Conservation (phyloP, 2,888 invertebrate species). For the Laspeyria flexula region DNA sequence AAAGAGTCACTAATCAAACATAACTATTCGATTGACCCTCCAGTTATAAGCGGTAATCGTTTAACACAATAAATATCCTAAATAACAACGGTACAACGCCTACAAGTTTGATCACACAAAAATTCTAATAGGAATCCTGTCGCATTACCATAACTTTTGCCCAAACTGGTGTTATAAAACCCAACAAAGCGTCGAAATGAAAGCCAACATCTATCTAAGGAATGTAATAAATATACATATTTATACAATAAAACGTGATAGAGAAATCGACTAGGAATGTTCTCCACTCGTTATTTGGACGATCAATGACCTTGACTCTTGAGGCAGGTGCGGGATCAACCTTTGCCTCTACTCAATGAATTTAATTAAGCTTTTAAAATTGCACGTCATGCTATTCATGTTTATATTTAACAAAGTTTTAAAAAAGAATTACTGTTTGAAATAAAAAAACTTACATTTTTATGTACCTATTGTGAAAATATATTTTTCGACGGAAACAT, state of each 20-base stretch:
- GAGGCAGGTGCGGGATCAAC: conserved; percentile 40
- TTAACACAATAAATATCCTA: conserved; percentile 16
- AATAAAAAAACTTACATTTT: too few species aligned
- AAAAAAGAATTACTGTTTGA: too few species aligned
- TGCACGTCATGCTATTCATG: too few species aligned
- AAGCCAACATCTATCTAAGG: conserved; percentile 51
- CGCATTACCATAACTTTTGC: conserved; percentile 45
- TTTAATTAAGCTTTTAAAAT: conserved; percentile 39
- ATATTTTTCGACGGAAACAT: too few species aligned
- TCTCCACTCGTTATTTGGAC: conserved; percentile 44
- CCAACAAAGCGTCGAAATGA: conserved; percentile 43
- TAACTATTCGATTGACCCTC: background rate
- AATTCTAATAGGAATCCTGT: conserved; percentile 35
- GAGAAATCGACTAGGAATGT: conserved; percentile 74
- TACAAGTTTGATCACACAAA: conserved; percentile 30
- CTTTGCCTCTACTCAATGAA: conserved; percentile 30
- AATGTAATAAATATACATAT: conserved; percentile 67
- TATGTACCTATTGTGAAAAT: too few species aligned
- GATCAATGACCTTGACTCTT: conserved; percentile 78
- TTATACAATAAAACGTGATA: conserved; percentile 62
- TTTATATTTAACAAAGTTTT: too few species aligned
- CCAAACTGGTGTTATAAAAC: conserved; percentile 45
- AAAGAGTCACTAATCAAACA: background rate
- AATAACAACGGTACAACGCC: conserved; percentile 30
- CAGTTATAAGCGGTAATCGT: conserved; percentile 9